Conservation (phyloP, 2,888 invertebrate genomes). For the Phyllotreta striolata region DNA sequence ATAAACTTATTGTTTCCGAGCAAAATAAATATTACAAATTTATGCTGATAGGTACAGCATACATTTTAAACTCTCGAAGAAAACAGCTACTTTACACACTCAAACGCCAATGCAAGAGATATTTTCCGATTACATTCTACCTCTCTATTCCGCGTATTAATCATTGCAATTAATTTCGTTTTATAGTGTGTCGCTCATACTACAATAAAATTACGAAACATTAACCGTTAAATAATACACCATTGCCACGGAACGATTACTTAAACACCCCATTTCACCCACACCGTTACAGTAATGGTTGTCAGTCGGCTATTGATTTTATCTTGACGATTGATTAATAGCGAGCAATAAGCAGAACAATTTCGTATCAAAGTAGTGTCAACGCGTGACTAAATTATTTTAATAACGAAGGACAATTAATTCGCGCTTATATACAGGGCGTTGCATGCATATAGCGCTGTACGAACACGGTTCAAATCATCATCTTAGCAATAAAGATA, state of each 20-base stretch:
- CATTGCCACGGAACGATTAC: slow-evolving; percentile 7
- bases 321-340: slow-evolving; percentile 21
- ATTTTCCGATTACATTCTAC: not conserved
- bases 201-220: slow-evolving; percentile 14
- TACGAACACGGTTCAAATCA: no score
- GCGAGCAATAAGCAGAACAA: slow-evolving; percentile 12
- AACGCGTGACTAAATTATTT: slow-evolving; percentile 17
- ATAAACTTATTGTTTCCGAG: slow-evolving; percentile 8
- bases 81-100: no score
- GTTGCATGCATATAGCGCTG: no score
- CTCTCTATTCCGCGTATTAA: no score
- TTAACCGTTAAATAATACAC: slow-evolving; percentile 14
- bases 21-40: not conserved
- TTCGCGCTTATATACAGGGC: no score
- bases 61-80: no score
- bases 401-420: slow-evolving; percentile 2
- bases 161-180: not conserved
- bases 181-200: slow-evolving; percentile 11
- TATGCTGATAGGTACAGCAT: not conserved
- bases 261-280: slow-evolving; percentile 16
- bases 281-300: slow-evolving; percentile 16
- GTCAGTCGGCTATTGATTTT: slow-evolving; percentile 11
- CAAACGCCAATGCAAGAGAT: not conserved
- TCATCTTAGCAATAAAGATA: no score
- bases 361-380: slow-evolving; percentile 15